Base-by-base conservation (phyloP, 1,140 invertebrate species). In the Drosophila setifemur region DNA sequence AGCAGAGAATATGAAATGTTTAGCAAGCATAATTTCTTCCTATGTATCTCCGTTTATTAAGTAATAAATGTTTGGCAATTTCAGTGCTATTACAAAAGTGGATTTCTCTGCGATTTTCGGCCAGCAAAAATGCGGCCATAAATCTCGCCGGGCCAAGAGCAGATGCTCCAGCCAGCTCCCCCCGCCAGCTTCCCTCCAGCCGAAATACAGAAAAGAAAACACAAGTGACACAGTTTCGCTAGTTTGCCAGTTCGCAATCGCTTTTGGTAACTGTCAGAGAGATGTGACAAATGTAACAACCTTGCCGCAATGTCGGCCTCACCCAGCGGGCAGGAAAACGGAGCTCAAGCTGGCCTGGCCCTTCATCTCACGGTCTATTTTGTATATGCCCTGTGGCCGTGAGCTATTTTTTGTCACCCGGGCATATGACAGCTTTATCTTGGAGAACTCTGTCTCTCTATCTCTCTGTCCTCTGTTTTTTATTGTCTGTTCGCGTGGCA, bases 51-150 rank as follows among this genome's bases (percentile, higher is more conserved):
- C 64, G 50, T 66, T 85, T 85, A 85, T 83, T 79, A 79, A 85
- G 79, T 78, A 83, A 82, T 77, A 82, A 82, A 82, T 77, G 78
- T 71, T 70, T 48, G 52, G 58, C 78, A 60, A 83, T 83, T 85
- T 54, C 64, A 74, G 52, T 52, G 39, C 35, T 58, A 77, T 61
- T 64, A 49, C 55, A 19, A 45, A 16, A 68, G 49, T 67, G 60
- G 64, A 57, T 71, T 78, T 49, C 14, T 60, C 50, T 2, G 7
- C 33, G 26, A 18, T 19, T 52, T 60, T 43, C 43, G 53, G n/a
- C 16, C 12, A n/a, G 26, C 31, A 14, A 48, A 31, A 64, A 49
- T 31, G 39, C 19, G 50, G 52, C 25, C 73, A 58, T 83, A 83
- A 73, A 78, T 83, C 44, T 68, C 52, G 37, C 48, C 52, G 31